A percentile compares a stretch with the other conserved stretches of the same genome.
phyloP scores from a whole-genome alignment of 2,888 invertebrate genomes.

The Drosophila borealis region DNA sequence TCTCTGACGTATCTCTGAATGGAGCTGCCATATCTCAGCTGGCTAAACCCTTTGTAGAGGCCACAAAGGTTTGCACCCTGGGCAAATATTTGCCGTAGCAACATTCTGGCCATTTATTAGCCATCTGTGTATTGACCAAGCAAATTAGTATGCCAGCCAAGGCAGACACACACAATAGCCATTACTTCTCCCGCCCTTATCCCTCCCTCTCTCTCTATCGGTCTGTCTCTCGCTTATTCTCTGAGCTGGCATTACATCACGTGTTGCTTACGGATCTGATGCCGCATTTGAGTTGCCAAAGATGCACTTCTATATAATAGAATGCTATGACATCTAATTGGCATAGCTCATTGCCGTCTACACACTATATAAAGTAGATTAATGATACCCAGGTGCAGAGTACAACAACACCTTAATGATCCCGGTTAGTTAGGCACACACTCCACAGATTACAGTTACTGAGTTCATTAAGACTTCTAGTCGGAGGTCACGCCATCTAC shows the following conservation, averaged over 20 bases:
- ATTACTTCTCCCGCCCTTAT: not conserved
- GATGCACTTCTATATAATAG: constrained; percentile 31
- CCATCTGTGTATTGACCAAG: constrained; percentile 45
- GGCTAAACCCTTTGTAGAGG: constrained; percentile 9
- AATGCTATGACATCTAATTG: constrained; percentile 43
- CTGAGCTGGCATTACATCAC: constrained; percentile 32
- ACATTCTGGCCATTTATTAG: constrained; percentile 30
- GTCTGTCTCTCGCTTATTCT: not conserved
- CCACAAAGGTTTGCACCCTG: not conserved
- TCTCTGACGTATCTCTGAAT: constrained; percentile 6
- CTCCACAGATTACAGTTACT: not conserved
- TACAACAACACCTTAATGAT: constrained; percentile 33
- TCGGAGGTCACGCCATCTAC: constrained; percentile 14
- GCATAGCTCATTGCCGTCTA: constrained; percentile 20
- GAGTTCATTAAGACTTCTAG: constrained; percentile 17
- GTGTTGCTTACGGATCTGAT: constrained; percentile 26
- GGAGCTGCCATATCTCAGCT: constrained; percentile 2
- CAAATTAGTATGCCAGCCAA: constrained; percentile 47
- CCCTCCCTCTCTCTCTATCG: not conserved
- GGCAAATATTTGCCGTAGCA: constrained; percentile 37
- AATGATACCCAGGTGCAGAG: constrained; percentile 30
- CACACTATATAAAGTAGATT: constrained; percentile 34
- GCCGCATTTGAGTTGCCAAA: constrained; percentile 20
- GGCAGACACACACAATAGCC: constrained; percentile 8
- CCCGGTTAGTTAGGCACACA: constrained; percentile 15